A percentile compares a stretch with the other conserved stretches of the same genome.
Evolutionary conservation across 1,140 invertebrate species (phyloP).

Genomic region (Oryctes rhinoceros): DNA sequence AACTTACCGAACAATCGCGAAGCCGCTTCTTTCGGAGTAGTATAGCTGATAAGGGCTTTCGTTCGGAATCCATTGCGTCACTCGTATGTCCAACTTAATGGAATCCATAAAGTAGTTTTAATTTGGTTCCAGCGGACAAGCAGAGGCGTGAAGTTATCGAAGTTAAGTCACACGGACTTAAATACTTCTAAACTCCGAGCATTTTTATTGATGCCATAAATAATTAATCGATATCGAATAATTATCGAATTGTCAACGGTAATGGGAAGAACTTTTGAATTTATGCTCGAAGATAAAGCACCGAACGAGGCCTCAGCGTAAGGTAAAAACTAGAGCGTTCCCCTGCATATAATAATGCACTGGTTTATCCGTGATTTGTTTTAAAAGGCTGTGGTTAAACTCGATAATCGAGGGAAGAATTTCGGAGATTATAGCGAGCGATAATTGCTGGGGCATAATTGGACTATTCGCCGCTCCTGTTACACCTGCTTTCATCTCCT

Average conservation of each 20-base stretch:
- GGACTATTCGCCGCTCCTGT: constrained; percentile 23
- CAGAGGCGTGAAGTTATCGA: constrained; percentile 48
- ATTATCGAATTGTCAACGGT: constrained; percentile 39
- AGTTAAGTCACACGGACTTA: constrained; percentile 39
- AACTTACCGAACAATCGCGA: constrained; percentile 46
- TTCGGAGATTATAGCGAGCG: constrained; percentile 25
- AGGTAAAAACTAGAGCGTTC: constrained; percentile 22
- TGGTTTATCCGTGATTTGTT: constrained; percentile 31
- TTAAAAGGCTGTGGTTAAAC: constrained; percentile 23
- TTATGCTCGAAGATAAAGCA: constrained; percentile 18
- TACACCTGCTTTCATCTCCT: constrained; percentile 6
- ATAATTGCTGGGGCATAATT: constrained; percentile 27
- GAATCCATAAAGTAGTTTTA: constrained; percentile 53
- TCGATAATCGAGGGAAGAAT: constrained; percentile 25
- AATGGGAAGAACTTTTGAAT: constrained; percentile 40
- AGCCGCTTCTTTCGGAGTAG: constrained; percentile 44
- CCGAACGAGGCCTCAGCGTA: not conserved
- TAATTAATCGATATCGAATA: constrained; percentile 42
- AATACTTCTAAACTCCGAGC: constrained; percentile 41
- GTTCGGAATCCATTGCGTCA: constrained; percentile 47
- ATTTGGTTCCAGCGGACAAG: constrained; percentile 49
- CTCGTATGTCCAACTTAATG: constrained; percentile 47
- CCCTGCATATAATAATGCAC: not conserved
- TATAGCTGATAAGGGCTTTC: constrained; percentile 44
- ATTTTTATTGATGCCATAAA: constrained; percentile 41